phyloP scores from a whole-genome alignment of 2,797 vertebrate genomes.

The Melanotaenia parkinsoni region DNA sequence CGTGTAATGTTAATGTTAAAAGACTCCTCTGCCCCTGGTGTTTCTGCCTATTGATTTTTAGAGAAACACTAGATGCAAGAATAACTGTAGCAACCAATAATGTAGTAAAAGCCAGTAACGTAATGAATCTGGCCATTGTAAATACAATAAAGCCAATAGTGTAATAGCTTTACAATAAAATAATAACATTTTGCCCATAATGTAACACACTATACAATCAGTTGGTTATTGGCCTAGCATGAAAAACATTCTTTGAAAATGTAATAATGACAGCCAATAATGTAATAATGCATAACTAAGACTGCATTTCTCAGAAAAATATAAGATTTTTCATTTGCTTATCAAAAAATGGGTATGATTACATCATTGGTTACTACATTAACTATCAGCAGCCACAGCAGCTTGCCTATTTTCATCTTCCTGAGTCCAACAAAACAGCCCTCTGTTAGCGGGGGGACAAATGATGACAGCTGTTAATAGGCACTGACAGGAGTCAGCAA shows the following conservation, averaged over 20 bases:
- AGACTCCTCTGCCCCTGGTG: background rate
- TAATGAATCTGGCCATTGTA: too few species aligned
- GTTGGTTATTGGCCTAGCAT: background rate
- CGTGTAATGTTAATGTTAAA: background rate
- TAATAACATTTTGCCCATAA: background rate
- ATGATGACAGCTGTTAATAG: background rate
- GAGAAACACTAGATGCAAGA: background rate
- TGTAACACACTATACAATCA: background rate
- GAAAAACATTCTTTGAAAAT: background rate
- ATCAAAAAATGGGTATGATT: background rate
- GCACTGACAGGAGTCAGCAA: slow-evolving; percentile 2
- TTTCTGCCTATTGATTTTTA: background rate
- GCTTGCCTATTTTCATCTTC: slow-evolving; percentile 19
- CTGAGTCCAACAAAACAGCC: slow-evolving; percentile 25
- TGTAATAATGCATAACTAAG: background rate
- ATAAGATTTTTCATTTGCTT: too few species aligned
- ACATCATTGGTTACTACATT: background rate
- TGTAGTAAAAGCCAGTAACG: background rate
- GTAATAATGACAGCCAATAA: background rate
- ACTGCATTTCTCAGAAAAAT: too few species aligned
- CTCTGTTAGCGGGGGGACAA: slow-evolving; percentile 3
- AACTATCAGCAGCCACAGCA: slow-evolving; percentile 15
- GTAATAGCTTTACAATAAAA: too few species aligned
- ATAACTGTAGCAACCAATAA: background rate
- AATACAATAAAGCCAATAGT: too few species aligned